These are phyloP conservation scores for Chionomys nivalis DNA, from an alignment of 2,113 vertebrate species.

Conservation along the genomic window DNA sequence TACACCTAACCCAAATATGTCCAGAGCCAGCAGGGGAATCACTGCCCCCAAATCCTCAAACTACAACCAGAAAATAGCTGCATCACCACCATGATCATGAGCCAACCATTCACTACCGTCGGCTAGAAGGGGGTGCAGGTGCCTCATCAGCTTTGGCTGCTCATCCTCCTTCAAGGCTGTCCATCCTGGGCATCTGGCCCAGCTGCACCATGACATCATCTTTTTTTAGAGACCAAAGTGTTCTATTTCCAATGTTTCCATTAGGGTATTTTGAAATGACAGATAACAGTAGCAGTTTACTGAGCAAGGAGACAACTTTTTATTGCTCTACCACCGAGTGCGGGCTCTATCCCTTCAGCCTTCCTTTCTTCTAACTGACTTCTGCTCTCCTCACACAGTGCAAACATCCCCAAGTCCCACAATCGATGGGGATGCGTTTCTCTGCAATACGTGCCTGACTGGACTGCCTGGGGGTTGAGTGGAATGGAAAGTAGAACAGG, in stretches of 20 bases:
- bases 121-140: not conserved
- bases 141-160: not conserved
- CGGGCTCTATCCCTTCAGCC: not conserved
- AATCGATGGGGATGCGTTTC: slow-evolving; percentile 6
- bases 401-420: slow-evolving; percentile 1
- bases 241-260: slow-evolving; percentile 66
- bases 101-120: not conserved
- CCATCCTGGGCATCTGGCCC: slow-evolving; percentile 27
- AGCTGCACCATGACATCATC: slow-evolving; percentile 61
- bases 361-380: slow-evolving; percentile 15
- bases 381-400: slow-evolving; percentile 12
- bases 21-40: not conserved
- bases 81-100: not conserved
- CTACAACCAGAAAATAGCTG: not conserved
- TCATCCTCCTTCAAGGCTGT: not conserved
- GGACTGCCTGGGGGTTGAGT: not conserved
- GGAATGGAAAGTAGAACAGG: not conserved
- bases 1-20: not conserved
- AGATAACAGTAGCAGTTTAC: not conserved
- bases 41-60: slow-evolving; percentile 24
- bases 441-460: not conserved
- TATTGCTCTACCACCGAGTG: not conserved
- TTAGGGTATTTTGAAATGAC: slow-evolving; percentile 57
- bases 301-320: slow-evolving; percentile 17
- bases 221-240: not conserved